These are phyloP conservation scores for Drosophila pegasa DNA, from an alignment of 2,888 invertebrate genomes.

Conservation along the genomic window DNA sequence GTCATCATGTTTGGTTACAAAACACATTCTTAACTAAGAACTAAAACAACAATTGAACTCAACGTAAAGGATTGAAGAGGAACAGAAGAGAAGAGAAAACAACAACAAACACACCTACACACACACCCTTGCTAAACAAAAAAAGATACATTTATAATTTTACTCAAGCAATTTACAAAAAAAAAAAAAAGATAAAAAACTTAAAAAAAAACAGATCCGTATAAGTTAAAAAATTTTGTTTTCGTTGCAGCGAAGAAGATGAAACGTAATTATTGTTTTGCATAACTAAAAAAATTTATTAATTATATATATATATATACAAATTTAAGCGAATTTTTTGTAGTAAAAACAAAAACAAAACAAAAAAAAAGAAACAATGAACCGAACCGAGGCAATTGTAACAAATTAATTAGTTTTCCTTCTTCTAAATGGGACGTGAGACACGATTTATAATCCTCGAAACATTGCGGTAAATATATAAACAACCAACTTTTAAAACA, in stretches of 20 bases:
- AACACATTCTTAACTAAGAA: slow-evolving; percentile 58
- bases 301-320: slow-evolving; percentile 68
- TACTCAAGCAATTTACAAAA: slow-evolving; percentile 50
- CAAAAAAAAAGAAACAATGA: slow-evolving; percentile 44
- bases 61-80: slow-evolving; percentile 21
- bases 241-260: slow-evolving; percentile 22
- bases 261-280: slow-evolving; percentile 71
- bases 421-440: slow-evolving; percentile 47
- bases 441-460: slow-evolving; percentile 51
- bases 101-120: slow-evolving; percentile 12
- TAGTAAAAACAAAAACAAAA: slow-evolving; percentile 55
- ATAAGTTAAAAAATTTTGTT: slow-evolving; percentile 26
- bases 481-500: slow-evolving; percentile 30
- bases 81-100: neutral
- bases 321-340: slow-evolving; percentile 58
- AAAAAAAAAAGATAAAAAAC: slow-evolving; percentile 31
- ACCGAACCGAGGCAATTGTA: slow-evolving; percentile 59
- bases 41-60: slow-evolving; percentile 39
- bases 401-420: slow-evolving; percentile 51
- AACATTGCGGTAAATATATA: slow-evolving; percentile 47
- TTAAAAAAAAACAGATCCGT: slow-evolving; percentile 53
- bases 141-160: slow-evolving; percentile 52
- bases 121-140: slow-evolving; percentile 22
- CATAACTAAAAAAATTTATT: slow-evolving; percentile 71
- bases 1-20: slow-evolving; percentile 70